Evolutionary conservation across 1,140 invertebrate genomes (phyloP), one percentile per base, ranked within the genome.

Genomic region (Drosophila nasuta): DNA sequence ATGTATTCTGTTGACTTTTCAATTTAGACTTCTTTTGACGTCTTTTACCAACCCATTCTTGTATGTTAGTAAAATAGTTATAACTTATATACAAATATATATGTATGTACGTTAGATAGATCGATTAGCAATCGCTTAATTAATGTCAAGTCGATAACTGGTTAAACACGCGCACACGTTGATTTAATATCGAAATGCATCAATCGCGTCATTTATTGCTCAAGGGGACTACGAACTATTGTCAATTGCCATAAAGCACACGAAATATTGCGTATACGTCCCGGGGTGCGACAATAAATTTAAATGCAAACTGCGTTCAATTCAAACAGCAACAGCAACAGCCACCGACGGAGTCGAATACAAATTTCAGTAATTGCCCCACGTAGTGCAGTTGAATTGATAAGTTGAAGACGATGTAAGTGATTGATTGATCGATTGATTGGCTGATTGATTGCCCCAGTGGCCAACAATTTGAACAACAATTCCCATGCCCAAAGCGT

Each of bases 341-440:
- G 6, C 6, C 30, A 10, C 7, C 38, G 8, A 56, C 56, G 11
- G 20, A 25, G 20, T 28, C 35, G 17, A 43, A 49, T 41, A 62
- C 46, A 35, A 67, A 67, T 67, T 79, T 77, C 63, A 80, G 33
- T 77, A 88, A 77, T 79, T 88, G 77, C 77, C 28, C 76, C 62
- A 41, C 48, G 60, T 54, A 59, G 68, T 71, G 73, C 59, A 75
- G 28, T 75, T 75, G 43, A 71, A 51, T 59, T 58, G 67, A 76
- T 72, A 46, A 71, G 51, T 38, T 13, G 20, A 75, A 78, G 66
- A 57, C 64, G 58, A 73, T 62, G 57, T 20, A 11, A 17, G 52
- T 82, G 73, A 87, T 77, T 78, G 71, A 57, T 70, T 79, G 82
- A 82, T 65, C 74, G 69, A 86, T 63, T 78, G 65, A 38, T 68